These are phyloP conservation scores for Aldabrachelys gigantea DNA, from an alignment of 2,113 vertebrate species.

Conservation along the genomic window DNA sequence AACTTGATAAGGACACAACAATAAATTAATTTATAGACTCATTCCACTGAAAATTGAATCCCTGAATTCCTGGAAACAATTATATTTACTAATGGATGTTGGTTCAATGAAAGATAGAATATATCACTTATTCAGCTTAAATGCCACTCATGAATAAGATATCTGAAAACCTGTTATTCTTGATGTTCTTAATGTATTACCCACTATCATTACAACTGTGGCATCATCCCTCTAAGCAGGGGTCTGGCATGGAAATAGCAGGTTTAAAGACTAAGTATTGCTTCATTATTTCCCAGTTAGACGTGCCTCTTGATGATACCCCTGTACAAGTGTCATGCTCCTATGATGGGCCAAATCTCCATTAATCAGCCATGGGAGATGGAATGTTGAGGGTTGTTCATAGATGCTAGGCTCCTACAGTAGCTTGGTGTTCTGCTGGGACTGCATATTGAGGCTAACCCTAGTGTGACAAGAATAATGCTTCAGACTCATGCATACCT, in stretches of 20 bases:
- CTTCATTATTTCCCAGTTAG: not conserved
- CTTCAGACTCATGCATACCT: not conserved
- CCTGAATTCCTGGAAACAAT: constrained; percentile 21
- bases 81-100: constrained; percentile 69
- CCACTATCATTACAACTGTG: not conserved
- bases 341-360: not conserved
- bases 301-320: not conserved
- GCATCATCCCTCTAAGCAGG: not conserved
- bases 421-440: not conserved
- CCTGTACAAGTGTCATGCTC: not conserved
- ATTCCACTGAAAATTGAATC: constrained; percentile 62
- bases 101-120: constrained; percentile 32
- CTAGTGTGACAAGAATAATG: too few relatives aligned
- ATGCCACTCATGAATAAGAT: constrained; percentile 48
- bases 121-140: constrained; percentile 29
- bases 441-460: rapidly evolving
- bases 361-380: rapidly evolving
- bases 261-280: not conserved
- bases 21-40: constrained; percentile 67
- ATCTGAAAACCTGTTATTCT: not conserved
- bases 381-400: not conserved
- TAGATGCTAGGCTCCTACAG: rapidly evolving
- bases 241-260: not conserved
- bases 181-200: not conserved
- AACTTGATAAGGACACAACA: constrained; percentile 35